A percentile compares a stretch with the other conserved stretches of the same genome.
phyloP scores from a whole-genome alignment of 1,140 invertebrate genomes.

The Tachypleus tridentatus region DNA sequence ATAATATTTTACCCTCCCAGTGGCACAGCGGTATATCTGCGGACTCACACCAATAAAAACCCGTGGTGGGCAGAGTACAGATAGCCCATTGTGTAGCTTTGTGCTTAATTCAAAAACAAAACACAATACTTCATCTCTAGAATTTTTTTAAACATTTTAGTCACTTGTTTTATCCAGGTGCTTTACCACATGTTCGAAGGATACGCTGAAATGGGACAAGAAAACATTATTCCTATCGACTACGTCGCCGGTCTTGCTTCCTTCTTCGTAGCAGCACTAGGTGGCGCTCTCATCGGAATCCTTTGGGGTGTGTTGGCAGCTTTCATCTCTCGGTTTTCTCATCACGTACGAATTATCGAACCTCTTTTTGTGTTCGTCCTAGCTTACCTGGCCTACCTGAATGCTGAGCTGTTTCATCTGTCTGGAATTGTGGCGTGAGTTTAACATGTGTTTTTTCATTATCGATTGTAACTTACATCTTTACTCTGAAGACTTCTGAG shows the following conservation, averaged over 20 bases:
- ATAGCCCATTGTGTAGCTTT: too few relatives aligned
- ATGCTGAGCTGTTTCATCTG: conserved; percentile 95
- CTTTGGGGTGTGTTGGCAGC: conserved; percentile 91
- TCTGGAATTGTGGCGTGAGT: conserved; percentile 95
- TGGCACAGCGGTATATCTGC: too few relatives aligned
- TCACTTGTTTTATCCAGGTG: conserved; percentile 42
- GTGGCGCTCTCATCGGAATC: conserved; percentile 85
- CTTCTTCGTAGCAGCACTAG: conserved; percentile 88
- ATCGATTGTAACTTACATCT: too few relatives aligned
- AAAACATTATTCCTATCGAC: conserved; percentile 51
- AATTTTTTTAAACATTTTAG: neutral
- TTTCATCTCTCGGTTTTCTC: conserved; percentile 87
- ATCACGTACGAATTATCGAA: conserved; percentile 93
- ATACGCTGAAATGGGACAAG: conserved; percentile 70
- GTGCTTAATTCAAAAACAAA: too few relatives aligned
- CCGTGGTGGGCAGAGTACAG: too few relatives aligned
- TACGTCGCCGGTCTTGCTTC: conserved; percentile 71
- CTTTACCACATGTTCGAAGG: conserved; percentile 92
- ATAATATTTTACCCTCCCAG: too few relatives aligned
- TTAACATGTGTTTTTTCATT: neutral
- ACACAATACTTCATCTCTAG: too few relatives aligned
- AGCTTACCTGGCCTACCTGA: conserved; percentile 95
- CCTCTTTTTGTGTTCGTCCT: conserved; percentile 97
- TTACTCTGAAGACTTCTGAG: too few relatives aligned
- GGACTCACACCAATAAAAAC: too few relatives aligned